phyloP scores from a whole-genome alignment of 2,113 vertebrate genomes.

The Serinus canaria region DNA sequence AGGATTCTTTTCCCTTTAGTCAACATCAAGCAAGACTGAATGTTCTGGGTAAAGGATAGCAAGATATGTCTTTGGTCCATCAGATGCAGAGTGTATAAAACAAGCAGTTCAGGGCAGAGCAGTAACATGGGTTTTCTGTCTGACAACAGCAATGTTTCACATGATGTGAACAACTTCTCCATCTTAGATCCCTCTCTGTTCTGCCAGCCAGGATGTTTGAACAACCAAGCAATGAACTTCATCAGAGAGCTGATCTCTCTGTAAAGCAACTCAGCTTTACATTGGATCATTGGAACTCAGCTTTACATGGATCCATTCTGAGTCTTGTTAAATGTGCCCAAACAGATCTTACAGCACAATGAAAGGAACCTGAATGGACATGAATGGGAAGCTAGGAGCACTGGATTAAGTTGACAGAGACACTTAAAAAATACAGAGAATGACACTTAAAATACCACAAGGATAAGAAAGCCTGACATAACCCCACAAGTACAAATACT shows the following conservation, averaged over 20 bases:
- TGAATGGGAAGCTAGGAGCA: background rate
- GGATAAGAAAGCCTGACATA: background rate
- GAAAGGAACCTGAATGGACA: background rate
- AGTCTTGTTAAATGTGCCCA: background rate
- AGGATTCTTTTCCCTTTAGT: background rate
- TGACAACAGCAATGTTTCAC: background rate
- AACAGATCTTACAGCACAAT: background rate
- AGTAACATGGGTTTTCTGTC: background rate
- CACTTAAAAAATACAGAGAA: background rate
- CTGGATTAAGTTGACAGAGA: background rate
- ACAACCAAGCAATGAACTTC: background rate
- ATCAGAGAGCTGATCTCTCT: background rate
- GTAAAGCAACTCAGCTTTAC: background rate
- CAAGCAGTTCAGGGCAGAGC: background rate
- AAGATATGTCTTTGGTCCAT: background rate
- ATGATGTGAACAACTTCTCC: background rate
- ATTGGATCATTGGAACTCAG: too few species aligned
- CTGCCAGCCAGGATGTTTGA: background rate
- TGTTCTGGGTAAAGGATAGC: background rate
- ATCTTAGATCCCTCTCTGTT: background rate
- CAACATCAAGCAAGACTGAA: background rate
- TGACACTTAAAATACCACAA: background rate
- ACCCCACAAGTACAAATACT: background rate
- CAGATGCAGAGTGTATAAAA: background rate
- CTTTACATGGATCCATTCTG: background rate